Evolutionary conservation across 2,888 invertebrate genomes (phyloP), one percentile per base, ranked within the genome.

Genomic region (Petrophora chlorosata): DNA sequence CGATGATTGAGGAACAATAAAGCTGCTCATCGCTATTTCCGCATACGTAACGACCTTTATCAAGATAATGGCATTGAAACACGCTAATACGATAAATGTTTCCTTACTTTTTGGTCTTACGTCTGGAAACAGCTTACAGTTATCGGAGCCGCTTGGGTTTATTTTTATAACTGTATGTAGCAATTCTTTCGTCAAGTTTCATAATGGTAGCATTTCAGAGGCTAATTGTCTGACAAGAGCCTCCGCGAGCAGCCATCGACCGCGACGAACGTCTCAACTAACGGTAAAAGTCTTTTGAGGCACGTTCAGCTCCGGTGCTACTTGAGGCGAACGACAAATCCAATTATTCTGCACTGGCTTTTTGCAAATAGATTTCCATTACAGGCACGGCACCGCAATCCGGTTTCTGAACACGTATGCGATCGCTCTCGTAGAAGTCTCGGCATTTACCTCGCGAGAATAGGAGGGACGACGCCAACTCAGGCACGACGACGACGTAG

Each of bases 381-480:
- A 66, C 66, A 73, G 73, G 67, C 65, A 77, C 71, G 61, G 72
- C 75, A 80, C 73, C 73, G 73, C 75, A 73, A 79, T 79, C 80
- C 82, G 80, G 82, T 85, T 82, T 80, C 63, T 72, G 76, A 78
- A 81, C 82, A 85, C 85, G 83, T 85, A 82, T 78, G 77, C 80
- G 76, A 77, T 78, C 70, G 75, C 68, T 77, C 74, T 73, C 71
- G 70, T 74, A 80, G 74, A 73, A 82, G 81, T 78, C 75, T 78
- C 78, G 73, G 74, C 76, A 82, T 81, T 85, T 86, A 86, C 85
- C 85, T 88, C 78, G 79, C 78, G 76, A 82, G 82, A 82, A 75
- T 73, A 77, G 74, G 79, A 82, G 81, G 81, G 82, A 80, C 80
- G 79, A 82, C 83, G 82, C 81, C 80, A 82, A 77, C 79, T 81